phyloP scores from a whole-genome alignment of 2,888 invertebrate genomes.

The Pecten maximus region DNA sequence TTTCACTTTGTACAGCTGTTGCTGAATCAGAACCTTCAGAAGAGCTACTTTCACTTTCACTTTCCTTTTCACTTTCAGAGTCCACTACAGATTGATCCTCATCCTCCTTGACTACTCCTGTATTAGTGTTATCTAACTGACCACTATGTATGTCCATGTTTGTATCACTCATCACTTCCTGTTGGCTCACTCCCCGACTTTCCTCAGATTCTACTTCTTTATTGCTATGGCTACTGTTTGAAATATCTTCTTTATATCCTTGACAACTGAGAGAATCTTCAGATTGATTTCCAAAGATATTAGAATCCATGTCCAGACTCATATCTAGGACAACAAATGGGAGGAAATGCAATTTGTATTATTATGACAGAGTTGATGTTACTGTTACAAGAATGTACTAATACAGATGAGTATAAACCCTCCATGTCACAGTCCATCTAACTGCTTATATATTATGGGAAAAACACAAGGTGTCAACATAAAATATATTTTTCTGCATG shows the following conservation, averaged over 20 bases:
- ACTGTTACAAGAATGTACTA: no score
- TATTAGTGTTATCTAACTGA: background rate
- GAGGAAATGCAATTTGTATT: background rate
- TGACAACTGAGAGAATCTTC: background rate
- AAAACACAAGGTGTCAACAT: no score
- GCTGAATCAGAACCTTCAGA: constrained; percentile 36
- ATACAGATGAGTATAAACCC: no score
- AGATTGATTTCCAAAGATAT: background rate
- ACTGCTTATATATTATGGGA: no score
- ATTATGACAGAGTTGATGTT: no score
- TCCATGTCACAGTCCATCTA: no score
- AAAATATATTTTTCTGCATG: no score
- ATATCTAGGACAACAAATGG: background rate
- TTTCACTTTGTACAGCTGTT: constrained; percentile 41
- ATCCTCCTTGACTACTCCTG: constrained; percentile 47
- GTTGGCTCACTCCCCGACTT: background rate
- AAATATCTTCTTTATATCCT: background rate
- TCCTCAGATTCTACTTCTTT: background rate
- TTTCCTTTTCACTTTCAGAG: constrained; percentile 64
- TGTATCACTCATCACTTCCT: background rate
- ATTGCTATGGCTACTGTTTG: background rate
- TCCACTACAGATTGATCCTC: constrained; percentile 65
- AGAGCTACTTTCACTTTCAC: constrained; percentile 58
- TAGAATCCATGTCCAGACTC: background rate
- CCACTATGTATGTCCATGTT: background rate